Conservation (phyloP, 2,797 vertebrate species). For the Sebastes cheni region DNA sequence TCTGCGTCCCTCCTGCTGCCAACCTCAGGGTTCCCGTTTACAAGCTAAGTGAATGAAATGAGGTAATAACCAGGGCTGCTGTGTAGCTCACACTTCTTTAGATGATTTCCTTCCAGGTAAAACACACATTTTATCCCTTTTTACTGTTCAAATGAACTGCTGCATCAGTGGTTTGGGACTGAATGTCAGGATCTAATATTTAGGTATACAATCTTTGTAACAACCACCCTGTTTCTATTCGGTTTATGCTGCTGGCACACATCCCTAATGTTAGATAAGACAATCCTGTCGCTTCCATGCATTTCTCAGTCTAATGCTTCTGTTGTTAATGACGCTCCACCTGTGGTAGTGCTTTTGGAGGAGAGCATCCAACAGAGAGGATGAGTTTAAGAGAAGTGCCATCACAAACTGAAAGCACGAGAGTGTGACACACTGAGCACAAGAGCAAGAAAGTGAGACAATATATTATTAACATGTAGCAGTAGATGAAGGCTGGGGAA, state of each 20-base stretch:
- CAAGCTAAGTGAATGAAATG: constrained; percentile 6
- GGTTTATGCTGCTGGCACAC: background rate
- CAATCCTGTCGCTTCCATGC: constrained; percentile 3
- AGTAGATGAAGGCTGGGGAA: background rate
- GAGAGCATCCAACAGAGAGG: background rate
- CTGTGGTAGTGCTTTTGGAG: constrained; percentile 43
- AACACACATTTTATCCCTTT: background rate
- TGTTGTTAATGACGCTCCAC: constrained; percentile 3
- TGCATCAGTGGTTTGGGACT: background rate
- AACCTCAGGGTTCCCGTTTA: constrained; percentile 21
- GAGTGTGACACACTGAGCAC: constrained; percentile 14
- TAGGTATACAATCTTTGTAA: background rate
- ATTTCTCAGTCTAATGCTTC: constrained; percentile 15
- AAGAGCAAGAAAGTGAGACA: constrained; percentile 26
- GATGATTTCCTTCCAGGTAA: background rate
- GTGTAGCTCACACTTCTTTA: background rate
- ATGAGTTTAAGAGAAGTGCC: constrained; percentile 6
- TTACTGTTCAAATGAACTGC: background rate
- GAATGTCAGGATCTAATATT: background rate
- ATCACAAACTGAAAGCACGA: background rate
- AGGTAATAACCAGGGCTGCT: background rate
- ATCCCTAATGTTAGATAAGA: constrained; percentile 14
- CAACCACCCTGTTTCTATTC: background rate
- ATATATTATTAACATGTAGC: background rate
- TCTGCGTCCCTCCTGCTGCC: constrained; percentile 5